Base-by-base conservation (phyloP, 2,797 vertebrate genomes). In the Anguilla marmorata region DNA sequence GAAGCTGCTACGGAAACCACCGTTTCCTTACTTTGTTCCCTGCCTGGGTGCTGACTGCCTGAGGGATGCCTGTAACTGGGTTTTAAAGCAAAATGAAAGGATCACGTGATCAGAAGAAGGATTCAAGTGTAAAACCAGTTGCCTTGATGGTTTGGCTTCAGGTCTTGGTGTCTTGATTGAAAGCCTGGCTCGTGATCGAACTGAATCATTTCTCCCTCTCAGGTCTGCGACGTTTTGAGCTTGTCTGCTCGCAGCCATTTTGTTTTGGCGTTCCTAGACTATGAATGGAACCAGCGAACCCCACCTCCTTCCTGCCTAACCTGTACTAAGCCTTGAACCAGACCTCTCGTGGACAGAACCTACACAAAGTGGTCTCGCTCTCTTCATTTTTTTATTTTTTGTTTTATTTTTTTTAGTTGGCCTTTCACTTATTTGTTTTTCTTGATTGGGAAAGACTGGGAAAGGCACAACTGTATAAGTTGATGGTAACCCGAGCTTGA, bases 401-500 rank as follows among this genome's bases (percentile, higher is more conserved):
- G 8, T 24, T 87, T 83, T 72, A 50, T 50, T 66, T 88, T 83
- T 48, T n/a, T 87, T 63, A 82, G 76, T 84, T 48, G 82, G 33
- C 80, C 56, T n/a, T 72, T 88, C 56, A 79, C 56, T 88, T 79
- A 37, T 85, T 85, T 87, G 66, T 30, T 56, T 72, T 84, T 69
- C 54, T 88, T 63, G 56, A 88, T 76, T 88, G 72, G 72, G 37
- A 27, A 66, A 66, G 86, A 45, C 72, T 63, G 37, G 54, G 41
- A 69, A 52, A 66, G 84, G 85, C 54, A 69, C 37, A 74, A 69
- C 72, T 86, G 85, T 82, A 66, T 60, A 80, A 33, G 37, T 58
- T 79, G 33, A 76, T 85, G 76, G 58, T 72, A 52, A 82, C 52
- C 56, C 52, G 27, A 86, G 58, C 88, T 88, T 88, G 84, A 83